These are phyloP conservation scores for Sinocyclocheilus anshuiensis DNA, from an alignment of 2,113 vertebrate genomes.

Conservation along the genomic window DNA sequence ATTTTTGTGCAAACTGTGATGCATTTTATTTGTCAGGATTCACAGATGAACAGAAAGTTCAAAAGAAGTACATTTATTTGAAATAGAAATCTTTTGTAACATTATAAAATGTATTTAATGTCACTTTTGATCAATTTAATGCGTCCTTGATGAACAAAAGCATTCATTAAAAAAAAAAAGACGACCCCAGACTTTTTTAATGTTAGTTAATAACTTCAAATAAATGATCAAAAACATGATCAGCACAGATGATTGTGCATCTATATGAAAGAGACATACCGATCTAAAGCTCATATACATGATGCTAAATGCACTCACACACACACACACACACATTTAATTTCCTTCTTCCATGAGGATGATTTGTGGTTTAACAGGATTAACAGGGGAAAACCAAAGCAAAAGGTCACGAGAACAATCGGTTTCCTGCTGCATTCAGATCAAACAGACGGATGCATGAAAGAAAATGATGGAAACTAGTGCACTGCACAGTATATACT, in stretches of 20 bases:
- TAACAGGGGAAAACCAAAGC: slow-evolving; percentile 8
- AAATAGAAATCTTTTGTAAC: not conserved
- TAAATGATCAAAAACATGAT: not conserved
- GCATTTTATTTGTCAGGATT: not conserved
- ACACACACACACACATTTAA: not conserved
- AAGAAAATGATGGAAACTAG: not conserved
- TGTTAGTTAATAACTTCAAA: not conserved
- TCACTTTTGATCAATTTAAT: not conserved
- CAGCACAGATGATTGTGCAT: not conserved
- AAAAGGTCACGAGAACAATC: slow-evolving; percentile 5
- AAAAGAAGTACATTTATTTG: too few relatives aligned
- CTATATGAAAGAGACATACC: not conserved
- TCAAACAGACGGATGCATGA: not conserved
- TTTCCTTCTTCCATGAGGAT: not conserved
- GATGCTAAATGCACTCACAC: not conserved
- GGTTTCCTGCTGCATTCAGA: not conserved
- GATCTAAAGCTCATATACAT: not conserved
- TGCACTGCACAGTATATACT: not conserved
- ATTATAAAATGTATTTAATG: not conserved
- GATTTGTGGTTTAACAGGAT: slow-evolving; percentile 22
- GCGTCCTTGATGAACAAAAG: not conserved
- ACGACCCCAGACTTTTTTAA: not conserved
- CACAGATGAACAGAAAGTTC: not conserved
- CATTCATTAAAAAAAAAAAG: not conserved
- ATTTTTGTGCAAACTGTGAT: not conserved